phyloP scores from a whole-genome alignment of 2,888 invertebrate species.

The Xylota segnis region DNA sequence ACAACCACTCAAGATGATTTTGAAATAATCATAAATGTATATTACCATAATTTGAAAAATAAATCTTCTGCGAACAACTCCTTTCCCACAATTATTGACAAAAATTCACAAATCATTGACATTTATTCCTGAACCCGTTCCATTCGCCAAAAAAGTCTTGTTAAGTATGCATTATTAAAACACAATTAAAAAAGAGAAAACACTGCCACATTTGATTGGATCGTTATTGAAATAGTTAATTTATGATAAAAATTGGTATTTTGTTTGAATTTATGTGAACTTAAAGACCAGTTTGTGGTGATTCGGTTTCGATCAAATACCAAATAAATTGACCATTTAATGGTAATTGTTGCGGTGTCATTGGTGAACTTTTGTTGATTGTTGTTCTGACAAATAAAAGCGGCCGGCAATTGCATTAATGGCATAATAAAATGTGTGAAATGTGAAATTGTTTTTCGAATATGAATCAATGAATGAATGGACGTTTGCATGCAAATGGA shows the following conservation, averaged over 20 bases:
- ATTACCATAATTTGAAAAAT: neutral
- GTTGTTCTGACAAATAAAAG: constrained; percentile 11
- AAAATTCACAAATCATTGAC: neutral
- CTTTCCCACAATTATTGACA: neutral
- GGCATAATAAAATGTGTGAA: constrained; percentile 39
- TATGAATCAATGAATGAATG: constrained; percentile 2
- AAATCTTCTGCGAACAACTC: neutral
- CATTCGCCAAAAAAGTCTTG: neutral
- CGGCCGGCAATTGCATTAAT: constrained; percentile 30
- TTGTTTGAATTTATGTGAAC: constrained; percentile 18
- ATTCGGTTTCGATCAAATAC: constrained; percentile 37
- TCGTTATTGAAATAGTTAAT: constrained; percentile 35
- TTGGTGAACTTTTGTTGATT: neutral
- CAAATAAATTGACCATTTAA: constrained; percentile 60
- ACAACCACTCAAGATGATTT: neutral
- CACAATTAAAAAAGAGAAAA: constrained; percentile 44
- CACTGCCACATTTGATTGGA: constrained; percentile 35
- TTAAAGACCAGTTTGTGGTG: constrained; percentile 45
- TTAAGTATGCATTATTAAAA: constrained; percentile 56
- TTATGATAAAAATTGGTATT: constrained; percentile 20
- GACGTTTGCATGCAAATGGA: constrained; percentile 10
- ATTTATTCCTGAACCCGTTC: constrained; percentile 27
- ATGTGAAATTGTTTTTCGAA: constrained; percentile 18
- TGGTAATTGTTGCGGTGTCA: constrained; percentile 35
- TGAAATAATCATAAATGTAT: neutral